A percentile compares a stretch with the other conserved stretches of the same genome.
Conservation (phyloP, 2,113 vertebrate genomes). For the Anas platyrhynchos region DNA sequence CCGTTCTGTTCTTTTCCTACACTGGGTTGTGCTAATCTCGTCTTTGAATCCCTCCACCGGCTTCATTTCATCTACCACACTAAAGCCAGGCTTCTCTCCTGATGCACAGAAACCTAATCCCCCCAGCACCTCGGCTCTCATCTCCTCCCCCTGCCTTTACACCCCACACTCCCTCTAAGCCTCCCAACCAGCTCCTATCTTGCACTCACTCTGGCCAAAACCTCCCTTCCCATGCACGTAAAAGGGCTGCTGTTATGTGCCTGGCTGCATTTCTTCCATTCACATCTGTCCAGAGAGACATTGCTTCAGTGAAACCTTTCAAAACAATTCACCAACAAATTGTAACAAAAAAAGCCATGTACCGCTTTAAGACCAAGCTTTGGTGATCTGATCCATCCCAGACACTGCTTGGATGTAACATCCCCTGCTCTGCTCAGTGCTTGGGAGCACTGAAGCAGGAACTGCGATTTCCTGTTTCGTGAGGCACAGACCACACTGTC, state of each 20-base stretch:
- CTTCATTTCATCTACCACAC: neutral
- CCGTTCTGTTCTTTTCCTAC: neutral
- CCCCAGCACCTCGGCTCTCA: neutral
- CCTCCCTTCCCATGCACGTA: neutral
- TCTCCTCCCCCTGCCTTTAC: neutral
- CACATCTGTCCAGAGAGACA: neutral
- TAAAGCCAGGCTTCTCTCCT: neutral
- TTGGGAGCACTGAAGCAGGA: neutral
- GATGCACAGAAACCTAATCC: neutral
- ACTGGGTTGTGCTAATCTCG: neutral
- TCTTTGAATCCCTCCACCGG: neutral
- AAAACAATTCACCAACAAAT: neutral
- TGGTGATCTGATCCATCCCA: neutral
- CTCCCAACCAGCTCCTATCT: neutral
- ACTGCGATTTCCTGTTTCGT: constrained; percentile 28
- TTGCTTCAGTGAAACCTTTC: neutral
- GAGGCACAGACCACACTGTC: neutral
- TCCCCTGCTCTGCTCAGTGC: neutral
- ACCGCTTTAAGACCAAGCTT: neutral
- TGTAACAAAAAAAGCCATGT: neutral
- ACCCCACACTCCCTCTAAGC: neutral
- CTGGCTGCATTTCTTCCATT: neutral
- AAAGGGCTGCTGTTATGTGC: accelerated
- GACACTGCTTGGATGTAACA: neutral
- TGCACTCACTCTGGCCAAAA: neutral